These are phyloP conservation scores for Drosophila maculinotata DNA, from an alignment of 2,888 invertebrate species.

Conservation along the genomic window DNA sequence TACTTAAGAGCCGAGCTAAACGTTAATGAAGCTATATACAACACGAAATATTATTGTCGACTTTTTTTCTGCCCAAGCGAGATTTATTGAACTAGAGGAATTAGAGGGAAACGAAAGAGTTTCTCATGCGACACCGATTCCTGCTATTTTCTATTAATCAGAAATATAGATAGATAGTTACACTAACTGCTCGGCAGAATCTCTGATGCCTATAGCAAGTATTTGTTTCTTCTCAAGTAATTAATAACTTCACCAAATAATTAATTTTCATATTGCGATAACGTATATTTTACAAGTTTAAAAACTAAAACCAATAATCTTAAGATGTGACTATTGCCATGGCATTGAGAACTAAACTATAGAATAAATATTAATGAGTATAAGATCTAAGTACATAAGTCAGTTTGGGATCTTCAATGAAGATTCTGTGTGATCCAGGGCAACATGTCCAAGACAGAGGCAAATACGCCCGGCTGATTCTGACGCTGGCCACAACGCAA, in stretches of 20 bases:
- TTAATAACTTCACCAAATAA: neutral
- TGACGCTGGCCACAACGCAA: conserved; percentile 85
- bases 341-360: conserved; percentile 44
- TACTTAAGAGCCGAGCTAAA: too few species aligned
- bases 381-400: neutral
- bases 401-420: conserved; percentile 30
- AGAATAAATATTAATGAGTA: conserved; percentile 46
- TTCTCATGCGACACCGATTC: too few species aligned
- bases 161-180: too few species aligned
- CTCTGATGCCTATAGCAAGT: too few species aligned
- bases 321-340: conserved; percentile 49
- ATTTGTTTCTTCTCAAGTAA: neutral
- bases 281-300: conserved; percentile 22
- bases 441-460: conserved; percentile 86
- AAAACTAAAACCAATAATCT: conserved; percentile 32
- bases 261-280: conserved; percentile 30
- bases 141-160: too few species aligned
- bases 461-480: conserved; percentile 86
- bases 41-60: too few species aligned
- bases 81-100: too few species aligned
- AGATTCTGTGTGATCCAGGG: conserved; percentile 86
- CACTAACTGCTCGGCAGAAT: too few species aligned
- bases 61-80: too few species aligned
- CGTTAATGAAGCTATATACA: too few species aligned
- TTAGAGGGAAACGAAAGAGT: too few species aligned